Percentiles rank a stretch among this genome's conserved stretches.
These are phyloP conservation scores for Xiphorhynchus elegans DNA, from an alignment of 2,113 vertebrate genomes.

Conservation along the genomic window DNA sequence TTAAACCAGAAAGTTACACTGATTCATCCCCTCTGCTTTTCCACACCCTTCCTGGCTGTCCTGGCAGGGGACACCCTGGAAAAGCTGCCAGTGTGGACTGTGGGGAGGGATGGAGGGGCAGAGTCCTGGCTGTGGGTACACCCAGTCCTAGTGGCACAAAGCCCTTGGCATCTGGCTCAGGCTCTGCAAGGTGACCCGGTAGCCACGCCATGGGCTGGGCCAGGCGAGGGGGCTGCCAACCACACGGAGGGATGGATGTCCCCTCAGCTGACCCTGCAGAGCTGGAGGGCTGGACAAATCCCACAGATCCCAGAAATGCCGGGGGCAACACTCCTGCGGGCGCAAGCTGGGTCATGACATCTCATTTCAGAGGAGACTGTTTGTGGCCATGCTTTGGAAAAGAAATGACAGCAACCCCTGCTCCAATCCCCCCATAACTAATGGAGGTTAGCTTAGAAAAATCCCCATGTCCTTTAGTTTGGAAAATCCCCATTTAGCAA, in stretches of 20 bases:
- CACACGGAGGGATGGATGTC: rapidly evolving
- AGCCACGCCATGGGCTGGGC: not conserved
- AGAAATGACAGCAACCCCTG: not conserved
- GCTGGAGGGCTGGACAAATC: not conserved
- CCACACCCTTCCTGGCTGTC: not conserved
- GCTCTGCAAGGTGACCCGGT: not conserved
- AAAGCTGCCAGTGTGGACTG: rapidly evolving
- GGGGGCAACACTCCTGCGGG: rapidly evolving
- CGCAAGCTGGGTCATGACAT: not conserved
- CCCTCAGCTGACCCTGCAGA: not conserved
- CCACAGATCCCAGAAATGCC: not conserved
- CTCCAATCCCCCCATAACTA: not conserved
- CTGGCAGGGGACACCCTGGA: not conserved
- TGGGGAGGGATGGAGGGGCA: not conserved
- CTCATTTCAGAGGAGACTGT: not conserved
- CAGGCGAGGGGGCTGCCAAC: not conserved
- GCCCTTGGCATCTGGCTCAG: not conserved
- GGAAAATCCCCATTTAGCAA: not conserved
- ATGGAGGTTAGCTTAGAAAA: not conserved
- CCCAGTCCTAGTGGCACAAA: rapidly evolving
- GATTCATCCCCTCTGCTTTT: not conserved
- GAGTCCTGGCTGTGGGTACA: not conserved
- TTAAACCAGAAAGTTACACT: not conserved
- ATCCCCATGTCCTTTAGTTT: not conserved
- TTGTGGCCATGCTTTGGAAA: not conserved